Percentiles rank a stretch among this genome's conserved stretches.
These are phyloP conservation scores for Drosophila longiperda DNA, from an alignment of 2,888 invertebrate genomes.

Conservation along the genomic window DNA sequence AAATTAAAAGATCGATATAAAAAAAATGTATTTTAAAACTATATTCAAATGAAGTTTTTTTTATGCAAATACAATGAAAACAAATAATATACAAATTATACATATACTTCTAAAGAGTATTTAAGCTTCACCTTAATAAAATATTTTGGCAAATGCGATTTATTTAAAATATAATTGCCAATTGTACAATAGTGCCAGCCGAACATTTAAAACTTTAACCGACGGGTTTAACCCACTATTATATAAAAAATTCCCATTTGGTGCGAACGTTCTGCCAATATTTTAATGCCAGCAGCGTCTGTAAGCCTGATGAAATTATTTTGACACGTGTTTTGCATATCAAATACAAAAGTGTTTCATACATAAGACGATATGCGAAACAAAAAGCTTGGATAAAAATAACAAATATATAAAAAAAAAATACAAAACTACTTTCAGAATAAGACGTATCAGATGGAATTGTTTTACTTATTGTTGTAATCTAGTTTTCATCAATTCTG, in stretches of 20 bases:
- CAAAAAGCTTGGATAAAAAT: slow-evolving; percentile 6
- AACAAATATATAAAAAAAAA: not conserved
- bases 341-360: slow-evolving; percentile 26
- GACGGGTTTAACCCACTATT: slow-evolving; percentile 60
- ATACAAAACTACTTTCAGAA: not conserved
- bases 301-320: slow-evolving; percentile 60
- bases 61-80: not conserved
- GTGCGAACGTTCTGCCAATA: slow-evolving; percentile 41
- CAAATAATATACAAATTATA: too few relatives aligned
- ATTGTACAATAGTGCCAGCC: not conserved
- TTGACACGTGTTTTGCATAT: slow-evolving; percentile 55
- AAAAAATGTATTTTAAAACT: too few relatives aligned
- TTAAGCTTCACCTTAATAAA: not conserved
- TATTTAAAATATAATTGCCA: slow-evolving; percentile 8
- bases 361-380: slow-evolving; percentile 49
- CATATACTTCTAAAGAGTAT: too few relatives aligned
- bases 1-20: not conserved
- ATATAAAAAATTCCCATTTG: slow-evolving; percentile 47
- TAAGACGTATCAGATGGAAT: not conserved
- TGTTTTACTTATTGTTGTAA: not conserved
- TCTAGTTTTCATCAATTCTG: not conserved
- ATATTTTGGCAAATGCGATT: not conserved
- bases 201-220: slow-evolving; percentile 16
- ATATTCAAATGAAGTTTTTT: not conserved
- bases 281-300: slow-evolving; percentile 60